Conservation (phyloP, 2,888 invertebrate species). For the Aphrophora alni region DNA sequence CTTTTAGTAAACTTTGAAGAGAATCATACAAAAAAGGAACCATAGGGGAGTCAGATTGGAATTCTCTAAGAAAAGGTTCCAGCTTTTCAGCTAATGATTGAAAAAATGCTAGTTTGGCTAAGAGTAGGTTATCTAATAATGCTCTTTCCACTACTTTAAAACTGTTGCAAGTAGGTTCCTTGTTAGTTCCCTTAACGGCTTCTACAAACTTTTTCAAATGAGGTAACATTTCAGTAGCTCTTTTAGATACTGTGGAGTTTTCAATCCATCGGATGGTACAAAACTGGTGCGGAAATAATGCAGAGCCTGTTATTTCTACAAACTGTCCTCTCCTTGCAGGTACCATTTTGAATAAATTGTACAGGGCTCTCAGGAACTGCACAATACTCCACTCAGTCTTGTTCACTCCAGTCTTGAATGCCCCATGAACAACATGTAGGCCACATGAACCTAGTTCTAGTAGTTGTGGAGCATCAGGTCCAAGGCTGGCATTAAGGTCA, state of each 20-base stretch:
- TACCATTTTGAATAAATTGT: slow-evolving; percentile 39
- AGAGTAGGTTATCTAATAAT: neutral
- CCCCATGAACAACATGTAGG: slow-evolving; percentile 52
- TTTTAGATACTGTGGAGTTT: slow-evolving; percentile 6
- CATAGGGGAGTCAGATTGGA: neutral
- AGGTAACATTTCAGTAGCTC: neutral
- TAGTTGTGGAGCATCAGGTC: slow-evolving; percentile 37
- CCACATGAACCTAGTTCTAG: slow-evolving; percentile 52
- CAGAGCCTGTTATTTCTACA: neutral
- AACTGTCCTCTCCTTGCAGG: slow-evolving; percentile 11
- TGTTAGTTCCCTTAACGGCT: too few species aligned
- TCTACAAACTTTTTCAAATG: neutral
- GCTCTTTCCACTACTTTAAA: slow-evolving; percentile 6
- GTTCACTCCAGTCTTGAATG: slow-evolving; percentile 51
- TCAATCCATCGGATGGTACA: slow-evolving; percentile 18
- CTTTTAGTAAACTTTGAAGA: neutral
- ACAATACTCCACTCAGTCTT: slow-evolving; percentile 47
- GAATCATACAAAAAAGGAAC: neutral
- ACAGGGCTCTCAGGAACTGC: slow-evolving; percentile 47
- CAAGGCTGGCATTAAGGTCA: slow-evolving; percentile 21
- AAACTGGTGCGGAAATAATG: neutral
- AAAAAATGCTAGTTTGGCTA: neutral
- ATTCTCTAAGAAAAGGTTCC: neutral
- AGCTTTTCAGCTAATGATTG: neutral
- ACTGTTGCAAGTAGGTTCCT: neutral